Base-by-base conservation (phyloP, 2,888 invertebrate genomes). In the Chorisops tibialis region DNA sequence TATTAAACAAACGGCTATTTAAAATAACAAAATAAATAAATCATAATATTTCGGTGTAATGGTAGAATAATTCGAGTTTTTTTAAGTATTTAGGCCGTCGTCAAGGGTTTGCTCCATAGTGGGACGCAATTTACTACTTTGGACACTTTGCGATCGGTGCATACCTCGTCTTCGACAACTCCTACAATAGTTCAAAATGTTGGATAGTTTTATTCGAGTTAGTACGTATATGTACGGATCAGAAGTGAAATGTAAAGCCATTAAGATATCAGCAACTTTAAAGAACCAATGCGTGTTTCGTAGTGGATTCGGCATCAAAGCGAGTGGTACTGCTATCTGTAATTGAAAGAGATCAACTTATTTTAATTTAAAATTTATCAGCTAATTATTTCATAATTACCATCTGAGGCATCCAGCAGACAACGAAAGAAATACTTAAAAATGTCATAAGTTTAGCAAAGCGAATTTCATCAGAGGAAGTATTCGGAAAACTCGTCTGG, bases 391-490 rank as follows among this genome's bases (percentile, higher is more conserved):
- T 41, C 45, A 18, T 16, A 67, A 81, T 82, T 73, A 93, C 93
- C 88, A 93, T 87, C 78, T 92, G 91, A 21, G 93, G 93, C 79
- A 91, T 82, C 93, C 93, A 93, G 78, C 91, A 93, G 45, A 88
- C 79, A 71, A 92, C 87, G 75, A 92, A 93, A 24, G 89, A 85
- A 66, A 91, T 84, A 67, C 92, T 91, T 43, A 93, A 83, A 54
- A 87, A 84, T 1, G 88, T 88, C 93, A 93, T 93, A 45, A 93
- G 82, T 69, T 88, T 84, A 68, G 91, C 91, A 77, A 93, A 93
- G 65, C 91, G 89, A 54, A 91, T 83, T 77, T 93, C 93, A 74
- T 93, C 92, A 1, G 86, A 85, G 0, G 92, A 68, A 21, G 64
- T 61, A 37, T 61, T 47, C 18, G 65, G 52, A 45, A 56, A 47